Percentiles rank a stretch among this genome's conserved stretches.
phyloP scores from a whole-genome alignment of 1,140 invertebrate species.

The Meloidogyne hapla region DNA sequence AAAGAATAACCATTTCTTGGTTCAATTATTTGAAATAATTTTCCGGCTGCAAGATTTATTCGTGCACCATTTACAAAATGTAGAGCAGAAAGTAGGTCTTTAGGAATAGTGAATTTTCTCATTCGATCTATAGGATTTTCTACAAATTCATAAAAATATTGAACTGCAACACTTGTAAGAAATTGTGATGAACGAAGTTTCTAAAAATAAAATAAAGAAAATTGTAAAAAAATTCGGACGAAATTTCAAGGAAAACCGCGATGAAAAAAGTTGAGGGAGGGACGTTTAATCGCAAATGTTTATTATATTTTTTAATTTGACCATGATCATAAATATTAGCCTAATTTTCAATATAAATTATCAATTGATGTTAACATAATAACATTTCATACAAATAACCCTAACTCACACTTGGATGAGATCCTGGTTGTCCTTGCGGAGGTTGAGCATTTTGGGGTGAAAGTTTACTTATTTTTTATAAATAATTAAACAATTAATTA shows the following conservation, averaged over 20 bases:
- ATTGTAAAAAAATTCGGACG: no score
- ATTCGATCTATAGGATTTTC: constrained; percentile 2
- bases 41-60: not conserved
- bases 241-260: no score
- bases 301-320: no score
- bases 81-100: constrained; percentile 58
- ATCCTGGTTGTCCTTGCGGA: constrained; percentile 16
- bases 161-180: not conserved
- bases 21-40: not conserved
- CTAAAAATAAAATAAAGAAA: not conserved
- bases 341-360: no score
- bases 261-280: no score
- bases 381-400: no score
- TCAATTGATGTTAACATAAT: no score
- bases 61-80: constrained; percentile 44
- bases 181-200: not conserved
- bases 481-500: not conserved
- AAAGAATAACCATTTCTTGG: not conserved
- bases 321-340: no score
- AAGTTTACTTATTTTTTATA: constrained; percentile 5
- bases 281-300: no score
- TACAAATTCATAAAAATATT: not conserved
- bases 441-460: constrained; percentile 10
- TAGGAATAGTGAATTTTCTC: constrained; percentile 36
- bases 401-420: constrained; percentile 64